phyloP scores from a whole-genome alignment of 2,113 vertebrate species.

The Caretta caretta region DNA sequence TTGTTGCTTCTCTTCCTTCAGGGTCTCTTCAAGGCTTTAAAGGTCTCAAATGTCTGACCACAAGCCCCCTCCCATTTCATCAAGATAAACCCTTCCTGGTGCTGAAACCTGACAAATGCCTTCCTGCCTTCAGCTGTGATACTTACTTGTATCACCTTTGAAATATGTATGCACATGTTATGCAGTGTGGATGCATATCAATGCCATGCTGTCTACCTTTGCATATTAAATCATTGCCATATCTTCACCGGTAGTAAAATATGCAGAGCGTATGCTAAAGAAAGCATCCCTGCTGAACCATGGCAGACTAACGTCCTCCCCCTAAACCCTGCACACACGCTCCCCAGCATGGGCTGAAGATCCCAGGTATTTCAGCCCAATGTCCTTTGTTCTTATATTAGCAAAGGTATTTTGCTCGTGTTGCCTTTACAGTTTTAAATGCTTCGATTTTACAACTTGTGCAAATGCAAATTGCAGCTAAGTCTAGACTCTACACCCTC shows the following conservation, averaged over 20 bases:
- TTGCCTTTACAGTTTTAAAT: not conserved
- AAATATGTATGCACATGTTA: slow-evolving; percentile 76
- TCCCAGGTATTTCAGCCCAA: slow-evolving; percentile 58
- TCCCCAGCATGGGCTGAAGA: not conserved
- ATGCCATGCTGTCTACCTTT: slow-evolving; percentile 76
- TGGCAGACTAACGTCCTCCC: slow-evolving; percentile 25
- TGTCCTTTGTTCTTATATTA: slow-evolving; percentile 61
- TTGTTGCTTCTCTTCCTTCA: slow-evolving; percentile 43
- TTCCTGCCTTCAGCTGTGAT: slow-evolving; percentile 28
- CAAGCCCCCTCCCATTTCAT: slow-evolving; percentile 17
- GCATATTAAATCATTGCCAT: slow-evolving; percentile 79
- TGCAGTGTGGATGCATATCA: slow-evolving; percentile 76
- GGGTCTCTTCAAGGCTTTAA: slow-evolving; percentile 47
- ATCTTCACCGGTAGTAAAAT: slow-evolving; percentile 78
- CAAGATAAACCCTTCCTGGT: slow-evolving; percentile 14
- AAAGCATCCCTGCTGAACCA: slow-evolving; percentile 50
- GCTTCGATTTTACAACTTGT: not conserved
- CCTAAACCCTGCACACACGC: not conserved
- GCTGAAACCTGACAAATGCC: slow-evolving; percentile 43
- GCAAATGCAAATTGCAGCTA: not conserved
- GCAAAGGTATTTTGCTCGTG: not conserved
- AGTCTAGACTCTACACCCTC: not conserved
- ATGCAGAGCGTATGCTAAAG: slow-evolving; percentile 79
- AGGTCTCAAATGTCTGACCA: slow-evolving; percentile 54
- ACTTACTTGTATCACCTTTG: slow-evolving; percentile 54